Base-by-base conservation (phyloP, 2,888 invertebrate genomes). In the Apamea monoglypha region DNA sequence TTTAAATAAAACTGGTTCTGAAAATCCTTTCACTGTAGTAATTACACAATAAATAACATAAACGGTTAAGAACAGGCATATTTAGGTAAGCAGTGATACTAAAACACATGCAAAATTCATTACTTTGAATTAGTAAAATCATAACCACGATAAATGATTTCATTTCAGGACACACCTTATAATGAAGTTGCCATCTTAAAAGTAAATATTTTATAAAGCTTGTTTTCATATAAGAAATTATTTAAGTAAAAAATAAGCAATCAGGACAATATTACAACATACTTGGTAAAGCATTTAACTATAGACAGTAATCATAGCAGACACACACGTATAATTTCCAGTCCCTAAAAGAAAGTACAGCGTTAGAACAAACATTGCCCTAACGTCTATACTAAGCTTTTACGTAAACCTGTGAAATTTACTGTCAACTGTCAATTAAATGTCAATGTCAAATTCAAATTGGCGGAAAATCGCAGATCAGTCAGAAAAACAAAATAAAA, bases 371-470 rank as follows among this genome's bases (percentile, higher is more conserved):
- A 68, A 40, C 2, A 40, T 29, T 1, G 1, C 2, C 5, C 4
- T 8, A 4, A 0, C 1, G 50, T 67, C 29, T 53, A 2, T 8
- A 53, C 0, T 18, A 0, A 1, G 18, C 40, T 40, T 74, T 40
- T 7, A 40, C 7, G 7, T 40, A 40, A 7, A 21, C 40, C 64
- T 74, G 75, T 64, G 47, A 40, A 47, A 32, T 18, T 32, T 1
- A n/a, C 61, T 76, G 56, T 67, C 77, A 50, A 36, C 8, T 25
- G 63, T 61, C 76, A 67, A 18, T 0, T 44, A n/a, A 61, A 4
- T 53, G 53, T 71, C 32, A 56, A 25, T 36, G 81, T 56, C 70
- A 70, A 53, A 69, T 76, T 81, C 14, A 53, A 80, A 81, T 75
- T 67, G 83, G 61, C 61, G 81, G 44, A 47, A 66, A 69, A 72